These are phyloP conservation scores for Entomobrya multifasciata DNA, from an alignment of 2,888 invertebrate species.

Conservation along the genomic window DNA sequence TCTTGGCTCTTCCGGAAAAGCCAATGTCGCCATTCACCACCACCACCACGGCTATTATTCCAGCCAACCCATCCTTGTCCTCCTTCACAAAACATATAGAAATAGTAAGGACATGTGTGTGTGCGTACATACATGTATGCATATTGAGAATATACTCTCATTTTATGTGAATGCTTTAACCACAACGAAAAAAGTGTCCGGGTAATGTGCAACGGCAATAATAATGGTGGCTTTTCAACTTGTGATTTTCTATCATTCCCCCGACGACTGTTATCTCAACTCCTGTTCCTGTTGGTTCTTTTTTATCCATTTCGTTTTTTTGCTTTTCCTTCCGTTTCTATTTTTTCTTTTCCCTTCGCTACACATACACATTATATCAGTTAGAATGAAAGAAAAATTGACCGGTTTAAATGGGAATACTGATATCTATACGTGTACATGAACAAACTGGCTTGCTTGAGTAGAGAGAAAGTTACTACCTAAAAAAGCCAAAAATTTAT, in stretches of 20 bases:
- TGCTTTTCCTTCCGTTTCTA: not conserved
- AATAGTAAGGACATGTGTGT: not conserved
- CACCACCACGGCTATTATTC: not conserved
- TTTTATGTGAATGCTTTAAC: slow-evolving; percentile 24
- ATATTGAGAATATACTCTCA: not conserved
- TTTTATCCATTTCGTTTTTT: not conserved
- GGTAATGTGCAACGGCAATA: slow-evolving; percentile 42
- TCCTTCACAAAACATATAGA: not conserved
- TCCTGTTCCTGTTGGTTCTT: not conserved
- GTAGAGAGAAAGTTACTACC: too few species aligned
- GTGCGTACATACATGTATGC: not conserved
- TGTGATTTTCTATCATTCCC: slow-evolving; percentile 63
- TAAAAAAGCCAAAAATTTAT: too few species aligned
- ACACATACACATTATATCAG: not conserved
- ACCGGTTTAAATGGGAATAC: slow-evolving; percentile 20
- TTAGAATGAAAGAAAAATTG: not conserved
- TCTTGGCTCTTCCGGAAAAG: not conserved
- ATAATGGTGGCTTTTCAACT: slow-evolving; percentile 62
- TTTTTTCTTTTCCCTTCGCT: not conserved
- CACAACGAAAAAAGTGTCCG: slow-evolving; percentile 48
- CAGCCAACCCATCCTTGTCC: slow-evolving; percentile 1
- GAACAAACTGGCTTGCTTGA: too few species aligned
- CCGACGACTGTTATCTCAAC: slow-evolving; percentile 59
- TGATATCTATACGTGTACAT: too few species aligned
- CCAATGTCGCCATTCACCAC: not conserved